Conservation (phyloP, 2,113 vertebrate genomes). For the Toxostoma redivivum region DNA sequence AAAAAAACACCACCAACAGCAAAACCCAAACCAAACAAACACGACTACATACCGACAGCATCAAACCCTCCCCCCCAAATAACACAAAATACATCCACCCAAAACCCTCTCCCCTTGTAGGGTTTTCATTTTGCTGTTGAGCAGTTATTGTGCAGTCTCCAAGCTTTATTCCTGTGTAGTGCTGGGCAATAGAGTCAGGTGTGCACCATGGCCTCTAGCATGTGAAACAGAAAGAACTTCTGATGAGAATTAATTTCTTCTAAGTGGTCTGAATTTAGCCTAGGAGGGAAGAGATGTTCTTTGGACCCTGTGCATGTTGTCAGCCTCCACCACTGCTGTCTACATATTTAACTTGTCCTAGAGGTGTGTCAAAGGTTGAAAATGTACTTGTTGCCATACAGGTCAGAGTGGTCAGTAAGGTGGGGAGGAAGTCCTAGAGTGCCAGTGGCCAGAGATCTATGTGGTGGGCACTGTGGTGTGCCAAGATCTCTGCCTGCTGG, state of each 20-base stretch:
- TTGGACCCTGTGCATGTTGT: neutral
- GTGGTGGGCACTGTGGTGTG: neutral
- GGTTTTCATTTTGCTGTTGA: neutral
- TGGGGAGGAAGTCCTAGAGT: neutral
- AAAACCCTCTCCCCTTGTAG: neutral
- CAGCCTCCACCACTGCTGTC: neutral
- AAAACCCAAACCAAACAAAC: neutral
- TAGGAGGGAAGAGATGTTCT: neutral
- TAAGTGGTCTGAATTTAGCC: neutral
- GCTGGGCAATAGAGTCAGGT: neutral
- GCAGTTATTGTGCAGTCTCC: neutral
- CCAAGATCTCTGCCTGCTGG: neutral
- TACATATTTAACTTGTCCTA: neutral
- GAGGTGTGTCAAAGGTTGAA: neutral
- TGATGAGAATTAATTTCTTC: neutral
- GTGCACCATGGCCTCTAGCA: neutral
- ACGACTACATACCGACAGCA: neutral
- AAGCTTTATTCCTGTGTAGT: neutral
- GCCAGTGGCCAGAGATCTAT: neutral
- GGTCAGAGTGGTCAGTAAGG: neutral
- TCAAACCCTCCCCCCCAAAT: rapidly evolving
- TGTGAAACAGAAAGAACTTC: neutral
- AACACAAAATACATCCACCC: neutral
- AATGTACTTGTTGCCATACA: neutral
- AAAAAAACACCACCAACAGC: neutral